phyloP scores from a whole-genome alignment of 2,113 vertebrate genomes.

The Nycticorax nycticorax region DNA sequence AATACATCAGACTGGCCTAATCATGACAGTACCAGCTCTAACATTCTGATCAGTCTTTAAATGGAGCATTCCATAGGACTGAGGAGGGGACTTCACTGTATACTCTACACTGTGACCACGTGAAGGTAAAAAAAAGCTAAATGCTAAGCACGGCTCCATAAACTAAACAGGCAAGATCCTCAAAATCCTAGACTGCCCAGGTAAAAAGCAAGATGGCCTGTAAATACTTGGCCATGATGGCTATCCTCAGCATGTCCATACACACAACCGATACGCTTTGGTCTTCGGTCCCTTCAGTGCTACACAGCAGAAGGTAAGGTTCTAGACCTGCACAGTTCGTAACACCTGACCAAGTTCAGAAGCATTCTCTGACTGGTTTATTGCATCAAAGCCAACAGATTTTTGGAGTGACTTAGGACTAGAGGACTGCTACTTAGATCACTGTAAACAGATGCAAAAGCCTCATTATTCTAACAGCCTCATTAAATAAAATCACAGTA shows the following conservation, averaged over 20 bases:
- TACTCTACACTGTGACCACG: accelerated
- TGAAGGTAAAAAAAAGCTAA: background rate
- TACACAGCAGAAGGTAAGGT: background rate
- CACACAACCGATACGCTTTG: accelerated
- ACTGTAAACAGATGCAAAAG: background rate
- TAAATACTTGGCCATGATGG: too few relatives aligned
- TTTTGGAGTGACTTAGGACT: background rate
- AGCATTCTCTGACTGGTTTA: too few relatives aligned
- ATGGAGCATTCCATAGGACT: background rate
- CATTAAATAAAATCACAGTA: background rate
- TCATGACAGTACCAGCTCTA: too few relatives aligned
- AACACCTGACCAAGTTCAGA: background rate
- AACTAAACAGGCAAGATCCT: background rate
- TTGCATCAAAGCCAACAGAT: background rate
- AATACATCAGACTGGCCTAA: background rate
- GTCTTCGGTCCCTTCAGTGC: background rate
- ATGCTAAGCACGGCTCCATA: background rate
- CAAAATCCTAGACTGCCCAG: background rate
- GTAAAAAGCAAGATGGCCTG: background rate
- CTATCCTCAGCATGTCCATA: background rate
- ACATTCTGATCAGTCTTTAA: background rate
- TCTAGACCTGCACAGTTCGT: background rate
- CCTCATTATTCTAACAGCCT: background rate
- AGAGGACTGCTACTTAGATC: background rate
- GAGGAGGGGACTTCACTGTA: background rate